Evolutionary conservation across 2,113 vertebrate species (phyloP), one percentile per base, ranked within the genome.

Genomic region (Cricetomys ansorgei): DNA sequence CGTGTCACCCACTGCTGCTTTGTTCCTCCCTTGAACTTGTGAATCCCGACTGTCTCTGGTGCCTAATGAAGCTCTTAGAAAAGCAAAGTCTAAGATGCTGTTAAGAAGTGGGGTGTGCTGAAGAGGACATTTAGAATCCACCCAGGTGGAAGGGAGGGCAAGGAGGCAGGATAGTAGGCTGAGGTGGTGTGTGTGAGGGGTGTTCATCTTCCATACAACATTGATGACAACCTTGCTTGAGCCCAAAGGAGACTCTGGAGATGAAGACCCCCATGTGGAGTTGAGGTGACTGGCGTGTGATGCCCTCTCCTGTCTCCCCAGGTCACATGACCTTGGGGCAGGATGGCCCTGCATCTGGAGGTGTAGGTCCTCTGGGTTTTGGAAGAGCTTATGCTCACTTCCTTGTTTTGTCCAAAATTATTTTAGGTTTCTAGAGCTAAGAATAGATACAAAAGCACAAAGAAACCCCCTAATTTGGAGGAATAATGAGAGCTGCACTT

Each of bases 391-490:
- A 40, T 57, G 43, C 37, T 94, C 59, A 62, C 40, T 67, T 96
- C 59, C 86, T 59, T 13, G 65, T 93, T 96, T 85, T 77, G 81
- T 93, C 72, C 65, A 90, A 92, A 67, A 40, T 73, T 81, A 80
- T 55, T 57, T 89, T 84, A 69, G 43, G 73, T 77, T 87, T 94
- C 50, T 27, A 37, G 55, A 37, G 65, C 95, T 86, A 97, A 94
- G 65, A 97, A 97, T 92, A 97, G 93, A 89, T 34, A 65, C 27
- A 50, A 91, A 96, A 97, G 85, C n/a, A 97, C 59, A 96, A 97
- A 88, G 95, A 97, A 96, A 96, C 53, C 87, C 96, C 92, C 72
- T 96, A 96, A 97, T 97, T 96, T 91, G 13, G 34, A 88, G 83
- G 70, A 43, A 72, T 96, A 96, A 97, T 96, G 91, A 94, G 95